Percentiles rank a stretch among this genome's conserved stretches.
These are phyloP conservation scores for Mya arenaria DNA, from an alignment of 1,140 invertebrate species.

Conservation along the genomic window DNA sequence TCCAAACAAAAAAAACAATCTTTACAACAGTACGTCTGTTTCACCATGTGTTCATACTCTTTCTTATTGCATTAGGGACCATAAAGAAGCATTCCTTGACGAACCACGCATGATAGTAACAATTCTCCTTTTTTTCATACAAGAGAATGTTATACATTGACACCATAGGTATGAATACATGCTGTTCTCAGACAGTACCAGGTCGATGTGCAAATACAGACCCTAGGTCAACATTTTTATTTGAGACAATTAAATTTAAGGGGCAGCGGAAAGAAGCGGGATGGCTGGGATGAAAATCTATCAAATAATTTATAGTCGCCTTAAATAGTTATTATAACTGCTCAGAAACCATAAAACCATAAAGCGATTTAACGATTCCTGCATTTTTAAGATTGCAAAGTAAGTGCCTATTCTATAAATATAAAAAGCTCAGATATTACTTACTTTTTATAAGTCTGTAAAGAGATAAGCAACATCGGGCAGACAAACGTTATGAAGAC, in stretches of 20 bases:
- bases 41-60: too few relatives aligned
- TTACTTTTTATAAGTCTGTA: constrained; percentile 92
- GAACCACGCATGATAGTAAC: too few relatives aligned
- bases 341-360: background rate
- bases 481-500: constrained; percentile 84
- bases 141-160: too few relatives aligned
- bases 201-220: too few relatives aligned
- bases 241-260: too few relatives aligned
- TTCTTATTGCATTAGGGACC: too few relatives aligned
- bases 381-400: background rate
- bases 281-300: background rate
- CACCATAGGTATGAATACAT: background rate
- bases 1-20: too few relatives aligned
- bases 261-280: background rate
- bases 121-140: too few relatives aligned
- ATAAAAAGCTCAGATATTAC: constrained; percentile 38
- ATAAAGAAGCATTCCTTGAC: too few relatives aligned
- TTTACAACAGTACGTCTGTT: too few relatives aligned
- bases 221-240: too few relatives aligned
- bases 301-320: background rate
- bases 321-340: background rate
- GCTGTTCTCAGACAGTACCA: too few relatives aligned
- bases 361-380: background rate
- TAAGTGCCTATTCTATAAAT: background rate
- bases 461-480: constrained; percentile 89